phyloP scores from a whole-genome alignment of 1,140 invertebrate species.

The Armadillidium nasatum region DNA sequence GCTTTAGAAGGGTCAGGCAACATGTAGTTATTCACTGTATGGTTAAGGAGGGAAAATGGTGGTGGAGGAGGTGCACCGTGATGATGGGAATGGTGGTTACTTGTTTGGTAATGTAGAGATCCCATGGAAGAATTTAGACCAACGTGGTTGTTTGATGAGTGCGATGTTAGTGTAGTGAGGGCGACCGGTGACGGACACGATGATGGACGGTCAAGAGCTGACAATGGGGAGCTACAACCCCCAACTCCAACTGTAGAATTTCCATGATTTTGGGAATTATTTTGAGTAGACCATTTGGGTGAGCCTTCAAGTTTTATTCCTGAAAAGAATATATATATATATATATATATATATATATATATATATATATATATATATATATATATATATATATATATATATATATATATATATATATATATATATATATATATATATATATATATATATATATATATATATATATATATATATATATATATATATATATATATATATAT shows the following conservation, averaged over 20 bases:
- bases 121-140: conserved; percentile 25
- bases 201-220: conserved; percentile 40
- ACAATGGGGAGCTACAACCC: conserved; percentile 43
- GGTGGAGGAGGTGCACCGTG: conserved; percentile 37
- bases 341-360: too few species aligned
- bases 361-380: too few species aligned
- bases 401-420: too few species aligned
- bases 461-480: too few species aligned
- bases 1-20: conserved; percentile 42
- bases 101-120: conserved; percentile 33
- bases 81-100: conserved; percentile 40
- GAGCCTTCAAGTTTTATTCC: conserved; percentile 42
- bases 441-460: too few species aligned
- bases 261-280: conserved; percentile 30
- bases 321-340: conserved; percentile 18
- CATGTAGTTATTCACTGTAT: conserved; percentile 45
- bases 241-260: conserved; percentile 29
- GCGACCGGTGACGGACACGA: conserved; percentile 43
- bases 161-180: conserved; percentile 45
- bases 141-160: conserved; percentile 31
- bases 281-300: conserved; percentile 42
- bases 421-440: too few species aligned
- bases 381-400: too few species aligned
- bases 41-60: conserved; percentile 43
- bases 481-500: too few species aligned